phyloP scores from a whole-genome alignment of 2,888 invertebrate genomes.

The Allygus modestus region DNA sequence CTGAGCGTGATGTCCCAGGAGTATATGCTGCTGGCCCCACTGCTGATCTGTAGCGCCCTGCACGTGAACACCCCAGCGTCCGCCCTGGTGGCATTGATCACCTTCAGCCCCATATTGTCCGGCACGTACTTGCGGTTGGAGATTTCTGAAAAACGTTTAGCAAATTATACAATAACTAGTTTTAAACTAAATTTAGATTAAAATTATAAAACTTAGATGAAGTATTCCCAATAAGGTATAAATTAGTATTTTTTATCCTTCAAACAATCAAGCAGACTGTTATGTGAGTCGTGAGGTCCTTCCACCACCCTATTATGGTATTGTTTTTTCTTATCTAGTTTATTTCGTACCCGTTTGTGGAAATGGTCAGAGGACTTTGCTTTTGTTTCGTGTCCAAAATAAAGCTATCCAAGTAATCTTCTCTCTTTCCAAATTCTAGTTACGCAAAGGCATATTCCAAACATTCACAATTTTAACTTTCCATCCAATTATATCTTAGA shows the following conservation, averaged over 20 bases:
- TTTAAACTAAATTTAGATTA: background rate
- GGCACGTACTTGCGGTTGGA: constrained; percentile 74
- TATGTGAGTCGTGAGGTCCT: too few relatives aligned
- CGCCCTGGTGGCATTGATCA: constrained; percentile 77
- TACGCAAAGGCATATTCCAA: too few relatives aligned
- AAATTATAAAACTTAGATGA: background rate
- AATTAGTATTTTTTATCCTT: background rate
- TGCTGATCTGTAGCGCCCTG: constrained; percentile 77
- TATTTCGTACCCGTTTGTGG: too few relatives aligned
- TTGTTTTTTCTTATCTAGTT: too few relatives aligned
- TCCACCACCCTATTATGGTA: too few relatives aligned
- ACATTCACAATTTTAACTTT: too few relatives aligned
- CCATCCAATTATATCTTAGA: too few relatives aligned
- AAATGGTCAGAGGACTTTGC: too few relatives aligned
- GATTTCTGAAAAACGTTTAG: constrained; percentile 4
- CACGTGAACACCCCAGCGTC: constrained; percentile 80
- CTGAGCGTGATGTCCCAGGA: constrained; percentile 78
- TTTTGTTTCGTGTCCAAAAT: too few relatives aligned
- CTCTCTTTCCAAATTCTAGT: too few relatives aligned
- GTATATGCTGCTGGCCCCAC: constrained; percentile 77
- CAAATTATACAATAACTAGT: background rate
- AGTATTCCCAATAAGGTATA: background rate
- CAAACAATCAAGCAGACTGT: too few relatives aligned
- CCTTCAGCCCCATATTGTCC: constrained; percentile 78
- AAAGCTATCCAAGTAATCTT: too few relatives aligned